Base-by-base conservation (phyloP, 2,113 vertebrate species). In the Prunella fulvescens region DNA sequence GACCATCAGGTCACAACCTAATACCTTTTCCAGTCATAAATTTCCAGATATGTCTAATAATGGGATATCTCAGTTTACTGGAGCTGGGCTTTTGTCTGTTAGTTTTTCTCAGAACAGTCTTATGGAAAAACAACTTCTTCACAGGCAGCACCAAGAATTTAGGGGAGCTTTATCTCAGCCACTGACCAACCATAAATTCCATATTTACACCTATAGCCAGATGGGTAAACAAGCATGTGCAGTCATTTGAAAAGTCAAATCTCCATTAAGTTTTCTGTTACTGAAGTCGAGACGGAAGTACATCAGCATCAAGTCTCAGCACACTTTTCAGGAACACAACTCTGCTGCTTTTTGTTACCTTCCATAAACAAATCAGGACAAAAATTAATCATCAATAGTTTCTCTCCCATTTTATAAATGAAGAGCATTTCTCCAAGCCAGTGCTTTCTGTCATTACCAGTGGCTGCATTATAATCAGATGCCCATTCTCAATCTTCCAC, bases 11-110 rank as follows among this genome's bases (percentile, higher is more conserved):
- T 97, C 77, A 86, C 54, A 86, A 92, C 62, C 79, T 82, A 97
- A 94, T 94, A 95, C 81, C 85, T 96, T 95, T 97, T 96, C 95
- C 97, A 97, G 93, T 97, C 96, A 98, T 97, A 90, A 74, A 90
- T 90, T 86, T 92, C 67, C 50, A 73, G 60, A n/a, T 97, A 92
- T 96, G 96, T 97, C 95, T 96, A 97, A 95, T 93, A 98, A 97
- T 82, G 86, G 81, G 84, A 51, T 92, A 97, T 88, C 95, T 98
- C 93, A 91, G 81, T 82, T 98, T 98, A 95, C 95, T 96, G 96
- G 95, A 98, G 87, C 90, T 79, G 73, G n/a, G 35, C 19, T 91
- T 87, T 72, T 62, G 40, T 61, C 71, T 15, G 16, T 31, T 91
- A 14, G 3, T 81, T 96, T 90, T 97, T 96, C 95, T 97, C 95